These are phyloP conservation scores for Poecile montanus DNA, from an alignment of 2,797 vertebrate genomes.

Conservation along the genomic window DNA sequence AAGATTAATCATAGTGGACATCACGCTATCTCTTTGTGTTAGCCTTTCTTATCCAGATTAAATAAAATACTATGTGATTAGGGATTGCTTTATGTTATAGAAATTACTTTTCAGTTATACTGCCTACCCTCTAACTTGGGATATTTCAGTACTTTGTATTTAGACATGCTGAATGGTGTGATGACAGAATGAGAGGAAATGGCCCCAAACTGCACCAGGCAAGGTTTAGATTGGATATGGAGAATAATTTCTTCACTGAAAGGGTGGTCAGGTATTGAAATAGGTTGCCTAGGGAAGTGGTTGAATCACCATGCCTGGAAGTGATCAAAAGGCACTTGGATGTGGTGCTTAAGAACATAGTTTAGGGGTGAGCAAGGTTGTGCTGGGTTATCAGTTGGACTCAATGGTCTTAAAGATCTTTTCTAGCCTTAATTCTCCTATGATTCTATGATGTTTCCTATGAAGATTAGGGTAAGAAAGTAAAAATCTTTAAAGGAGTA, in stretches of 20 bases:
- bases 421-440: not conserved
- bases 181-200: not conserved
- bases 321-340: not conserved
- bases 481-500: not conserved
- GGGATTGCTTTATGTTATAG: not conserved
- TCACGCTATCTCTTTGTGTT: not conserved
- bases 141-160: not conserved
- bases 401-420: not conserved
- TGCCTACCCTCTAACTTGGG: not conserved
- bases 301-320: not conserved
- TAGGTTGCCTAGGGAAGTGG: not conserved
- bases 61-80: not conserved
- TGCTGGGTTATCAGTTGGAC: not conserved
- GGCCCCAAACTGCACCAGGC: not conserved
- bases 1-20: not conserved
- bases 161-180: not conserved
- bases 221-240: not conserved
- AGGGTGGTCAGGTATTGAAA: not conserved
- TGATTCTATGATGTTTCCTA: not conserved
- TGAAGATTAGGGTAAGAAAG: not conserved
- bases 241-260: not conserved
- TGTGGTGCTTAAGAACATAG: not conserved
- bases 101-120: not conserved
- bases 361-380: not conserved
- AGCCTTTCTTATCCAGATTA: not conserved